Evolutionary conservation across 1,140 invertebrate species (phyloP), one percentile per base, ranked within the genome.

Genomic region (Hydropsyche tenuis): DNA sequence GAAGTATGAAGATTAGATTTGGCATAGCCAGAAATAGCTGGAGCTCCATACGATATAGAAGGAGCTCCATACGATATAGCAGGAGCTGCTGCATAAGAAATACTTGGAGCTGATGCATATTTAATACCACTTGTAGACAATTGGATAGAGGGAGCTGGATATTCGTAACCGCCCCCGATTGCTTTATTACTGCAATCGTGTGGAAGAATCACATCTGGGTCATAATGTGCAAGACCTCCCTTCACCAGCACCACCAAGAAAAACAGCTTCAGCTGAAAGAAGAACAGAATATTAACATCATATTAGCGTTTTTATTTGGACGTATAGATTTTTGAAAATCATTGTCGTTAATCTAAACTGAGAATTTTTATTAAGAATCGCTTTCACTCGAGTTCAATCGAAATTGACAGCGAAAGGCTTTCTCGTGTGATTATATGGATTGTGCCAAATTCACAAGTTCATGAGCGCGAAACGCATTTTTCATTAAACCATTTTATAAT

Each of bases 121-220:
- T 82, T 81, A 7, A 81, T 75, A 66, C 79, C 79, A 18, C 76
- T 48, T 6, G 81, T 79, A 0, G 80, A 78, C 6, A 86, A 75
- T 62, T 84, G 84, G 1, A 85, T 73, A 0, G 81, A 56, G 0
- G 85, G 85, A 9, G 81, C 75, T 12, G 82, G 77, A 73, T 86
- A 86, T 5, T 81, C 81, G 76, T 86, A 86, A 4, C 85, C 85
- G 6, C 37, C 72, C 18, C 72, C 46, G 1, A 3, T 7, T 18
- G 46, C 42, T 14, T 75, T 69, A 25, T 81, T 74, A 11, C 75
- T 80, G 77, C 84, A 85, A 69, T 80, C 78, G 53, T 81, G 77
- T 1, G 85, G 85, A 69, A 84, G 83, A 75, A 84, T 84, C 22
- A 85, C 80, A 74, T 86, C 85, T 66, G 85, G 84, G 79, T 86